phyloP scores from a whole-genome alignment of 2,888 invertebrate species.

The Sepioteuthis lessoniana region DNA sequence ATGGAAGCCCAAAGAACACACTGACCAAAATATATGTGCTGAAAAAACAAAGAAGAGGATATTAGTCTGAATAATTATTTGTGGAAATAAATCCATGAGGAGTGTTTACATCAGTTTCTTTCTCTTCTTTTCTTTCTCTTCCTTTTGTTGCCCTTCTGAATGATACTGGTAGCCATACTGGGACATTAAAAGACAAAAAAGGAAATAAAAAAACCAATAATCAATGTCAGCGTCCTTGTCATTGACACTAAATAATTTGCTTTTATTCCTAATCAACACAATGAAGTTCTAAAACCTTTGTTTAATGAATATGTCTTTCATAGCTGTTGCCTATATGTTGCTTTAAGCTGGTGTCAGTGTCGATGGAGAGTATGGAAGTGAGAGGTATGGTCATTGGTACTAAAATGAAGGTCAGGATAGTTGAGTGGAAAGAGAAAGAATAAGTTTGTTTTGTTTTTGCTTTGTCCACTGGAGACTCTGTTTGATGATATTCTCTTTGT shows the following conservation, averaged over 20 bases:
- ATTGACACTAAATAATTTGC: not conserved
- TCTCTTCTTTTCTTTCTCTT: no score
- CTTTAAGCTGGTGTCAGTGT: not conserved
- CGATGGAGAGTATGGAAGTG: not conserved
- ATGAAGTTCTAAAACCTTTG: not conserved
- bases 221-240: not conserved
- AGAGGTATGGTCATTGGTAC: not conserved
- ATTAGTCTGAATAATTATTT: no score
- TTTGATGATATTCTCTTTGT: not conserved
- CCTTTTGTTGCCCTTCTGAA: not conserved
- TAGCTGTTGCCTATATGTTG: not conserved
- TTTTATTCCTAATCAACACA: constrained; percentile 8
- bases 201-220: not conserved
- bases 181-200: not conserved
- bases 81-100: no score
- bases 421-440: not conserved
- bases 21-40: no score
- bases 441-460: not conserved
- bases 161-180: not conserved
- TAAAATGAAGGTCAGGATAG: not conserved
- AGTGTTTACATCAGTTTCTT: no score
- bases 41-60: no score
- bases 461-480: not conserved
- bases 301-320: not conserved
- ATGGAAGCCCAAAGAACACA: no score